Evolutionary conservation across 2,113 vertebrate genomes (phyloP).

Genomic region (Eulemur rufifrons): DNA sequence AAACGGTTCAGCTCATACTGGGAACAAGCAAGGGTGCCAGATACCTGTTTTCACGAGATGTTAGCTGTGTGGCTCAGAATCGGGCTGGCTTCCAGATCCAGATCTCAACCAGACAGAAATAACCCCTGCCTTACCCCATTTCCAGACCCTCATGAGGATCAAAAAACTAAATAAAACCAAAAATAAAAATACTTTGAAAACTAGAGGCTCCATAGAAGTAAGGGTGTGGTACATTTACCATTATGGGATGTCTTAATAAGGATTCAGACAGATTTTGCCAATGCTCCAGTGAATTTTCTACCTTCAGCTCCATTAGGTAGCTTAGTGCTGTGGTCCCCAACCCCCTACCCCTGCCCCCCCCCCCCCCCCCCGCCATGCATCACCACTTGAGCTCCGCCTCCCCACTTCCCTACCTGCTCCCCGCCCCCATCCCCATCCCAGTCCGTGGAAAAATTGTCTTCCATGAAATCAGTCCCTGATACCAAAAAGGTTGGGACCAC

Average conservation of each 20-base stretch:
- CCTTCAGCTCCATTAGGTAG: background rate
- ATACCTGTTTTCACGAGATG: background rate
- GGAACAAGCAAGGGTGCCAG: background rate
- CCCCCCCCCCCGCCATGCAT: too few species aligned
- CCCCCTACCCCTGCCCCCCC: accelerated
- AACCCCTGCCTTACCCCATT: background rate
- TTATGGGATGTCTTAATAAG: background rate
- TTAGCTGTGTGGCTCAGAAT: background rate
- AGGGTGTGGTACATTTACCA: background rate
- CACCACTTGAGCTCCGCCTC: too few species aligned
- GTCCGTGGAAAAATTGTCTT: too few species aligned
- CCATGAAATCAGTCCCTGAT: too few species aligned
- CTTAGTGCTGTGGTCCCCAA: background rate
- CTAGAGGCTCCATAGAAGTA: background rate
- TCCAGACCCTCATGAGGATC: background rate
- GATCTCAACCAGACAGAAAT: background rate
- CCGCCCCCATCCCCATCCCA: too few species aligned
- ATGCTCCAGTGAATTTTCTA: background rate
- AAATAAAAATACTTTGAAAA: background rate
- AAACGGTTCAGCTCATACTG: background rate
- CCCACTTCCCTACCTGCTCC: too few species aligned
- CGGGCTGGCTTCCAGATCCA: background rate
- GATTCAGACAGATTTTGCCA: background rate
- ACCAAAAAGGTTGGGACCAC: too few species aligned
- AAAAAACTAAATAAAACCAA: background rate